A percentile compares a stretch with the other conserved stretches of the same genome.
Evolutionary conservation across 2,888 invertebrate species (phyloP).

Genomic region (Brachypalpus laphriformis): DNA sequence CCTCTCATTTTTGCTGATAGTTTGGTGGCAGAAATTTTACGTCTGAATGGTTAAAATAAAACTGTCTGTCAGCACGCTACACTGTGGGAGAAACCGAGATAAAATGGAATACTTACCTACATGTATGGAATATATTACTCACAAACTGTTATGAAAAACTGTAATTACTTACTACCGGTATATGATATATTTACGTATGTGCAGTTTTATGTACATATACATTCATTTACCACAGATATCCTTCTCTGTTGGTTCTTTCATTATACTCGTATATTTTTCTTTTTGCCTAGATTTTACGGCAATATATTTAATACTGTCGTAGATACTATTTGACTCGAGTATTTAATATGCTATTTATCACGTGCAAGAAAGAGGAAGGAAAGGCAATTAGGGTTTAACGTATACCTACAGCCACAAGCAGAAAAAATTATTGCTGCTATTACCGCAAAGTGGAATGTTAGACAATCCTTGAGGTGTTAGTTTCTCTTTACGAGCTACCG

Average conservation of each 20-base stretch:
- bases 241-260: not conserved
- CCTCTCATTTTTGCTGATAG: slow-evolving; percentile 1
- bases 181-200: not conserved
- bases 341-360: slow-evolving; percentile 8
- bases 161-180: not conserved
- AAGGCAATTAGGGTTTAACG: not conserved
- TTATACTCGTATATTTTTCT: not conserved
- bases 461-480: not conserved
- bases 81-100: not conserved
- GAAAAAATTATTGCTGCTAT: not conserved
- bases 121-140: not conserved
- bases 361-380: not conserved
- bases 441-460: not conserved
- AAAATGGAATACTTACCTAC: not conserved
- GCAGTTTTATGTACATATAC: not conserved
- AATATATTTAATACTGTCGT: not conserved
- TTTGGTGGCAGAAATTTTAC: not conserved
- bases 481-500: not conserved
- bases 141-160: not conserved
- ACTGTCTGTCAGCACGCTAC: slow-evolving; percentile 8
- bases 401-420: not conserved
- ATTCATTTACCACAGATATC: not conserved
- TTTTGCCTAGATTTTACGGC: not conserved
- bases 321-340: not conserved
- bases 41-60: slow-evolving; percentile 2